phyloP scores from a whole-genome alignment of 2,797 vertebrate species.

The Clamator glandarius region DNA sequence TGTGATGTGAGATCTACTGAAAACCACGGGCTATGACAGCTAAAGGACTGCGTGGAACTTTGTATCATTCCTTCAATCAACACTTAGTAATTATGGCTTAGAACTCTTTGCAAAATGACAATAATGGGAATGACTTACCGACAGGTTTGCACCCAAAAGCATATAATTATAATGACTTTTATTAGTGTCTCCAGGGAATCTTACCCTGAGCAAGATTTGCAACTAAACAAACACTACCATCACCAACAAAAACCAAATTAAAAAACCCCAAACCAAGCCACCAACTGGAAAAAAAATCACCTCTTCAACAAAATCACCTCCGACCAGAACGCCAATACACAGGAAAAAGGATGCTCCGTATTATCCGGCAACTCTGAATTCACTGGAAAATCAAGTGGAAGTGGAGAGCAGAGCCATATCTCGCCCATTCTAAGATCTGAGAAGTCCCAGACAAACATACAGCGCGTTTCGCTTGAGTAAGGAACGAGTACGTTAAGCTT shows the following conservation, averaged over 20 bases:
- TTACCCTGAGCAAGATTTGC: neutral
- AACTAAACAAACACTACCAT: neutral
- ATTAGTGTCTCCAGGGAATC: neutral
- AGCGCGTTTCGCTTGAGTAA: neutral
- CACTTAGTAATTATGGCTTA: neutral
- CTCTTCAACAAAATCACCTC: neutral
- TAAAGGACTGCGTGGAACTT: neutral
- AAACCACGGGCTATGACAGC: neutral
- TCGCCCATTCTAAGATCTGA: neutral
- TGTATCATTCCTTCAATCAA: neutral
- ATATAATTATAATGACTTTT: neutral
- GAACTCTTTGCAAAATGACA: slow-evolving; percentile 50
- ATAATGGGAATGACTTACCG: slow-evolving; percentile 67
- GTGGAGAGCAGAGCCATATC: neutral
- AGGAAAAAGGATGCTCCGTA: neutral
- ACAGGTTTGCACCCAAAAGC: slow-evolving; percentile 33
- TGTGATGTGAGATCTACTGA: neutral
- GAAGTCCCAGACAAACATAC: neutral
- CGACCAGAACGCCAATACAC: neutral
- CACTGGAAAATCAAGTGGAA: slow-evolving; percentile 21
- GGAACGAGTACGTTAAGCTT: neutral
- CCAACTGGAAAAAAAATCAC: neutral
- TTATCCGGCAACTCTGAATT: slow-evolving; percentile 14
- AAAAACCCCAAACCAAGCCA: neutral
- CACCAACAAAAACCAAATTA: neutral